phyloP scores from a whole-genome alignment of 2,888 invertebrate genomes.

The Nomada fucata region DNA sequence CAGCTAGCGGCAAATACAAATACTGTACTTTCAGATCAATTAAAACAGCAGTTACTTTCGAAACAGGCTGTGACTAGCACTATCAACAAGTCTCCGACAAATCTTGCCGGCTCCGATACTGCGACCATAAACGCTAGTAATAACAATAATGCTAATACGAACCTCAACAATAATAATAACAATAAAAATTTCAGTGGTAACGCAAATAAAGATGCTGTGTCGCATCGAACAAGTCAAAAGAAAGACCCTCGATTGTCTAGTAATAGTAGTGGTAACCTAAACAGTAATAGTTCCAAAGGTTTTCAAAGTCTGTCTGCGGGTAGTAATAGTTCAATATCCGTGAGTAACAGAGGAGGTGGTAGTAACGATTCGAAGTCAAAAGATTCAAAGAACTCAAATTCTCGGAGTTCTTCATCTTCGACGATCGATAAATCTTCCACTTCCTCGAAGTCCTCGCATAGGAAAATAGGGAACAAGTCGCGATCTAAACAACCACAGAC shows the following conservation, averaged over 20 bases:
- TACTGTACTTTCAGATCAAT: slow-evolving; percentile 81
- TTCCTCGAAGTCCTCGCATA: slow-evolving; percentile 80
- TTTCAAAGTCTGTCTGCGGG: slow-evolving; percentile 70
- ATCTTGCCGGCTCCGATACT: slow-evolving; percentile 75
- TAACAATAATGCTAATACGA: slow-evolving; percentile 80
- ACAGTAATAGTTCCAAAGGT: slow-evolving; percentile 73
- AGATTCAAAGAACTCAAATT: slow-evolving; percentile 72
- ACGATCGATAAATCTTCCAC: slow-evolving; percentile 81
- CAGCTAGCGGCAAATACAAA: slow-evolving; percentile 75
- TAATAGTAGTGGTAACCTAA: slow-evolving; percentile 80
- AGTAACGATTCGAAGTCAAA: slow-evolving; percentile 74
- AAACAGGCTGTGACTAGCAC: slow-evolving; percentile 80
- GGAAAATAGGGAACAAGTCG: slow-evolving; percentile 82
- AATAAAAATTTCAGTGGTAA: slow-evolving; percentile 81
- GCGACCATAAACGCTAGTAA: slow-evolving; percentile 77
- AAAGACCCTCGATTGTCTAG: slow-evolving; percentile 82
- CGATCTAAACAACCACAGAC: slow-evolving; percentile 78
- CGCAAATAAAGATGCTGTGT: slow-evolving; percentile 81
- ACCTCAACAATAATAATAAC: slow-evolving; percentile 78
- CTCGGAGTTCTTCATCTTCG: slow-evolving; percentile 78
- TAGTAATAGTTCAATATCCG: slow-evolving; percentile 70
- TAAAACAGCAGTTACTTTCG: slow-evolving; percentile 81
- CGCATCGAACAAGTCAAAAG: slow-evolving; percentile 83
- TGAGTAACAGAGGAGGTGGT: slow-evolving; percentile 72
- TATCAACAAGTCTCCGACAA: slow-evolving; percentile 78